These are phyloP conservation scores for Crenichthys baileyi DNA, from an alignment of 2,797 vertebrate genomes.

Conservation along the genomic window DNA sequence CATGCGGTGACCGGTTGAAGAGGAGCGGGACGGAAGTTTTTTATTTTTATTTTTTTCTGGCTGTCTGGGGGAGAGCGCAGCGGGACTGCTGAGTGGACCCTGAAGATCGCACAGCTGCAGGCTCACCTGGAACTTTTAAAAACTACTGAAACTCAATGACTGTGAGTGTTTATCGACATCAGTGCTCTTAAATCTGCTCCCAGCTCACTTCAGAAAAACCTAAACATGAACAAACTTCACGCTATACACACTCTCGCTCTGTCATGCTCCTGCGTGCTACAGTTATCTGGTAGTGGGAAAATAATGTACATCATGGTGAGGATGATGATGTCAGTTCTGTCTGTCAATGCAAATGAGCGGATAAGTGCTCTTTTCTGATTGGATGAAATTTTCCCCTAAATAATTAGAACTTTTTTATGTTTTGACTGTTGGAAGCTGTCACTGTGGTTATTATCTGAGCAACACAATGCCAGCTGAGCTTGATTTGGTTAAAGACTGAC, in stretches of 20 bases:
- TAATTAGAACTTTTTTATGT: neutral
- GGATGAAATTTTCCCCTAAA: neutral
- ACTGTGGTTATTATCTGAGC: neutral
- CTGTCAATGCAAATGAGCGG: constrained; percentile 53
- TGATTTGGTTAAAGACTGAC: too few relatives aligned
- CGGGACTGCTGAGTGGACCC: constrained; percentile 76
- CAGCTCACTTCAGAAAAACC: constrained; percentile 3
- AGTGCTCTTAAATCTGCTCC: neutral
- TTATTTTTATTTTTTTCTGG: neutral
- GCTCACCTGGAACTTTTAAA: neutral
- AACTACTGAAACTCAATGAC: neutral
- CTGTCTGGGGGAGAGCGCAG: constrained; percentile 50
- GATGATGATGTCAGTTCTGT: constrained; percentile 44
- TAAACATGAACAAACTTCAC: neutral
- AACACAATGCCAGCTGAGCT: neutral
- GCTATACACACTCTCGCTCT: neutral
- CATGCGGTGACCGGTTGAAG: constrained; percentile 60
- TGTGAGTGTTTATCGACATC: neutral
- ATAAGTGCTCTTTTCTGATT: constrained; percentile 1
- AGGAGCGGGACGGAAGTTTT: constrained; percentile 70
- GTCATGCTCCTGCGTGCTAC: neutral
- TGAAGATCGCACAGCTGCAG: neutral
- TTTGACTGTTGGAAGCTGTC: neutral
- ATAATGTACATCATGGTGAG: constrained; percentile 10
- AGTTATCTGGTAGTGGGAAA: constrained; percentile 6